phyloP scores from a whole-genome alignment of 2,888 invertebrate genomes.

The Bimastos eiseni region DNA sequence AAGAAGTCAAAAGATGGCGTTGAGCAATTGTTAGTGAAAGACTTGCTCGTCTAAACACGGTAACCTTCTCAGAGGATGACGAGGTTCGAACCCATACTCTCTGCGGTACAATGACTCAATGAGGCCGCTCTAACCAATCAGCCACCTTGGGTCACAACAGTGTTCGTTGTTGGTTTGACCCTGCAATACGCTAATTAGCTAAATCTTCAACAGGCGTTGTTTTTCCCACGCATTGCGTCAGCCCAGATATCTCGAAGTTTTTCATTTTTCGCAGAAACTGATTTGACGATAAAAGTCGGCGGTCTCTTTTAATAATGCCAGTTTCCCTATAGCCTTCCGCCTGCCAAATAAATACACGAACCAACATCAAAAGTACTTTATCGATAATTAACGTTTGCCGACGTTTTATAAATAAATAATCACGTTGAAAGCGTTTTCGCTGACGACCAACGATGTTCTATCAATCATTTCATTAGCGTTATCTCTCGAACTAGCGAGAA shows the following conservation, averaged over 20 bases:
- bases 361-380: background rate
- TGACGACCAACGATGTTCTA: background rate
- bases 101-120: too few species aligned
- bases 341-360: background rate
- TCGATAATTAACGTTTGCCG: slow-evolving; percentile 13
- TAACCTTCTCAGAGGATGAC: too few species aligned
- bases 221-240: background rate
- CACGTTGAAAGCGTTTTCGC: background rate
- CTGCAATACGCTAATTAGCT: background rate
- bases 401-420: slow-evolving; percentile 13
- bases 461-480: background rate
- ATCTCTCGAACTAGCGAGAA: background rate
- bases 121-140: too few species aligned
- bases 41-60: too few species aligned
- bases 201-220: background rate
- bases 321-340: background rate
- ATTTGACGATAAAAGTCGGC: background rate
- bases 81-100: too few species aligned
- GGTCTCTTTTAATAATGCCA: background rate
- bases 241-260: background rate
- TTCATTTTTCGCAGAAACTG: background rate
- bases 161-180: background rate
- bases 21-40: too few species aligned
- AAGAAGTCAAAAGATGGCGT: too few species aligned
- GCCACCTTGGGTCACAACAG: too few species aligned